Percentiles rank a stretch among this genome's conserved stretches.
Conservation (phyloP, 2,797 vertebrate genomes). For the Babyrousa celebensis region DNA sequence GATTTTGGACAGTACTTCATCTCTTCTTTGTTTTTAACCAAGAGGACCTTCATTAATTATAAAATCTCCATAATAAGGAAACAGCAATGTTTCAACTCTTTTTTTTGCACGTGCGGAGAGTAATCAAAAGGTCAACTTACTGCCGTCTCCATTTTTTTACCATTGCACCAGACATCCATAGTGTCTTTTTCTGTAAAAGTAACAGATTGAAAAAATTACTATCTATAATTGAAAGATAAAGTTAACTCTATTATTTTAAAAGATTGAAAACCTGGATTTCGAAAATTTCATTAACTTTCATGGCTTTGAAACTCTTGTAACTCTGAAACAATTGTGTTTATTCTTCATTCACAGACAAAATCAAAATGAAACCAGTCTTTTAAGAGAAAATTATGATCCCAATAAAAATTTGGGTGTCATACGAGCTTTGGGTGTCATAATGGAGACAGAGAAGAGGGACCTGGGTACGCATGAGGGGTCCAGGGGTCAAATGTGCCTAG, state of each 20-base stretch:
- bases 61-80: conserved; percentile 11
- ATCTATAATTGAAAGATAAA: conserved; percentile 20
- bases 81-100: not conserved
- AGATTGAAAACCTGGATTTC: not conserved
- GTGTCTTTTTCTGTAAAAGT: conserved; percentile 97
- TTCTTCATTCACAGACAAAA: conserved; percentile 42
- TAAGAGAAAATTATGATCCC: conserved; percentile 10
- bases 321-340: conserved; percentile 50
- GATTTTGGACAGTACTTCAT: not conserved
- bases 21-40: not conserved
- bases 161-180: conserved; percentile 99
- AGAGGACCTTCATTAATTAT: not conserved
- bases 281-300: conserved; percentile 57
- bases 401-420: not conserved
- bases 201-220: conserved; percentile 61
- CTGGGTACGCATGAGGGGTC: not conserved
- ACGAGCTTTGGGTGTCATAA: not conserved
- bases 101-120: not conserved
- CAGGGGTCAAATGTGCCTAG: not conserved
- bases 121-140: conserved; percentile 91
- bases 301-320: conserved; percentile 41
- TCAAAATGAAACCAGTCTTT: conserved; percentile 52
- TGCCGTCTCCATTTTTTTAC: conserved; percentile 97
- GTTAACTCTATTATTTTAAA: conserved; percentile 67
- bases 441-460: no score